Conservation (phyloP, 2,888 invertebrate species). For the Apocheima hispidaria region DNA sequence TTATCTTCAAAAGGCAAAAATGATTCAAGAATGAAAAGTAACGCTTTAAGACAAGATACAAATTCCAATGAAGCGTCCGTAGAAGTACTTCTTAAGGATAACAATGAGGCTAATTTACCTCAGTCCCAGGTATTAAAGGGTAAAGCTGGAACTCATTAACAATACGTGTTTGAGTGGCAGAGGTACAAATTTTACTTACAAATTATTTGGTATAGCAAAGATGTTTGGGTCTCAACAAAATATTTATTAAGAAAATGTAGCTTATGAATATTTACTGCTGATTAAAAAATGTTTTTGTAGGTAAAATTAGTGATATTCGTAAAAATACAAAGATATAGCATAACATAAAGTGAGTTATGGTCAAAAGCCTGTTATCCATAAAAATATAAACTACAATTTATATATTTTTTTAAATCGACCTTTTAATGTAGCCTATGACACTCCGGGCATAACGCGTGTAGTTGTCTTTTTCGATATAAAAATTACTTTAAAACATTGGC, state of each 20-base stretch:
- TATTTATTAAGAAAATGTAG: not conserved
- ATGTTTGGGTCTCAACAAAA: no score
- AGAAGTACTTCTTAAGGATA: slow-evolving; percentile 23
- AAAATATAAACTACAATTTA: no score
- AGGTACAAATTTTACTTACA: slow-evolving; percentile 23
- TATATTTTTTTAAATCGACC: no score
- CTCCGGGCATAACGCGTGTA: no score
- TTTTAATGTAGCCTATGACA: no score
- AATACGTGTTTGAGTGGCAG: slow-evolving; percentile 40
- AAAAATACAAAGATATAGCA: no score
- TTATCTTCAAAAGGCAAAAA: not conserved
- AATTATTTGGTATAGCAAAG: slow-evolving; percentile 3
- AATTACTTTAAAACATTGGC: no score
- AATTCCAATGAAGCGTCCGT: slow-evolving; percentile 16
- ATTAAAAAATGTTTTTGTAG: no score
- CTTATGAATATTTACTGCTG: not conserved
- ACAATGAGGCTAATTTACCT: slow-evolving; percentile 28
- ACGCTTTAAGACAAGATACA: not conserved
- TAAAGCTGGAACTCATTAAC: slow-evolving; percentile 23
- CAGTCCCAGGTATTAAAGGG: slow-evolving; percentile 22
- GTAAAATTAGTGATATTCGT: no score
- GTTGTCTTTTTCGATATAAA: no score
- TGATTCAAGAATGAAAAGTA: not conserved
- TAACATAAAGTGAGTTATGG: no score
- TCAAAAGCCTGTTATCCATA: no score